Percentiles rank a stretch among this genome's conserved stretches.
phyloP scores from a whole-genome alignment of 2,888 invertebrate genomes.

The Luperina testacea region DNA sequence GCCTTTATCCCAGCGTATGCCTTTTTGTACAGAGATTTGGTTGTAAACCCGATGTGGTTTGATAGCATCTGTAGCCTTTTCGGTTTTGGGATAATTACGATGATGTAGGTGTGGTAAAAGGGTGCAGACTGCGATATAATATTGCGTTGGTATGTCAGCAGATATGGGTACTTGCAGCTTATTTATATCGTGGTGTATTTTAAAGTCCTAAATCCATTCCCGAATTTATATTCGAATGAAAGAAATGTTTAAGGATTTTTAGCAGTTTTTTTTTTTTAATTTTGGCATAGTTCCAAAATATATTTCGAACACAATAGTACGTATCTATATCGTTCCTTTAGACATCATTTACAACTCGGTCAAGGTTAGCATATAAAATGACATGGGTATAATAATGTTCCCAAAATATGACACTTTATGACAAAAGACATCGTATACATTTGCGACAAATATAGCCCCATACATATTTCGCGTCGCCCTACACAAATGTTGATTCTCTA shows the following conservation, averaged over 20 bases:
- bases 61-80: conserved; percentile 41
- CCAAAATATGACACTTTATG: conserved; percentile 8
- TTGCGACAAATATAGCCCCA: conserved; percentile 1
- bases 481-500: conserved; percentile 41
- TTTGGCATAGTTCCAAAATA: background rate
- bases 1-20: conserved; percentile 19
- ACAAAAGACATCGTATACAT: conserved; percentile 11
- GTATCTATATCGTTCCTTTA: background rate
- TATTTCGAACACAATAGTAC: background rate
- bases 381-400: background rate
- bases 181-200: conserved; percentile 11
- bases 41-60: conserved; percentile 31
- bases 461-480: conserved; percentile 21
- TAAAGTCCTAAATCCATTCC: background rate
- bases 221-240: background rate
- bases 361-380: background rate
- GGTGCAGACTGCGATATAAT: conserved; percentile 16
- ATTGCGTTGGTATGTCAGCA: background rate
- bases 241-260: background rate
- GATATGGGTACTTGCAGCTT: background rate
- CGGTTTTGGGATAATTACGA: conserved; percentile 40
- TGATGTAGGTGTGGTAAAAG: conserved; percentile 31
- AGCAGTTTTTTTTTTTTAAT: background rate
- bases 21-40: conserved; percentile 45
- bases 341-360: background rate